Percentiles rank a stretch among this genome's conserved stretches.
phyloP scores from a whole-genome alignment of 2,888 invertebrate species.

The Dione vanillae region DNA sequence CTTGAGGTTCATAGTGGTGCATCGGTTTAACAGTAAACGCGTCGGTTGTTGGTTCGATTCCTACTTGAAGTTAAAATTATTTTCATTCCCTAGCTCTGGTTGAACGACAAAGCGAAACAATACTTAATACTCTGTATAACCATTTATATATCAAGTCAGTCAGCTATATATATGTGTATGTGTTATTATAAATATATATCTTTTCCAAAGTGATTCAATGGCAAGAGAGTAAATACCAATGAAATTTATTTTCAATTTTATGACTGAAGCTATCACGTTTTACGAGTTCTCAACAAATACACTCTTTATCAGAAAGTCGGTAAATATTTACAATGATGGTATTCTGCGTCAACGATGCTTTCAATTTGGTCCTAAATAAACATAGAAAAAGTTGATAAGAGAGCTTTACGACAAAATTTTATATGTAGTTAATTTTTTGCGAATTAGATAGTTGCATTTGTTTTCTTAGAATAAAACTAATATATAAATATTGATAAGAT shows the following conservation, averaged over 20 bases:
- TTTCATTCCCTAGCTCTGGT: too few relatives aligned
- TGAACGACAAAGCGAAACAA: too few relatives aligned
- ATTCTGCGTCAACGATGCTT: slow-evolving; percentile 58
- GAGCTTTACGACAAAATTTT: slow-evolving; percentile 50
- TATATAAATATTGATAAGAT: slow-evolving; percentile 1
- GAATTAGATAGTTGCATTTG: slow-evolving; percentile 27
- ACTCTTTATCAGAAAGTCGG: slow-evolving; percentile 53
- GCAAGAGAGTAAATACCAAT: slow-evolving; percentile 35
- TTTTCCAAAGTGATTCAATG: slow-evolving; percentile 33
- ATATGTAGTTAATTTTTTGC: slow-evolving; percentile 36
- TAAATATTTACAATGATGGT: slow-evolving; percentile 61
- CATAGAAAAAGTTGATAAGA: slow-evolving; percentile 52
- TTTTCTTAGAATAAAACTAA: slow-evolving; percentile 4
- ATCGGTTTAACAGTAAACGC: too few relatives aligned
- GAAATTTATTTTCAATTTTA: slow-evolving; percentile 48
- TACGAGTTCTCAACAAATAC: slow-evolving; percentile 50
- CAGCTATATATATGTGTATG: not conserved
- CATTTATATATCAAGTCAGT: not conserved
- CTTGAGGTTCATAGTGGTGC: too few relatives aligned
- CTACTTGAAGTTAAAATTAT: too few relatives aligned
- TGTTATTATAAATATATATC: slow-evolving; percentile 16
- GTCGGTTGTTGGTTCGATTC: too few relatives aligned
- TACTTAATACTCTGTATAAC: too few relatives aligned
- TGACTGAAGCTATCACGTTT: slow-evolving; percentile 47
- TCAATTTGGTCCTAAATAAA: slow-evolving; percentile 61